Evolutionary conservation across 2,113 vertebrate genomes (phyloP).

Genomic region (Aspiorhynchus laticeps): DNA sequence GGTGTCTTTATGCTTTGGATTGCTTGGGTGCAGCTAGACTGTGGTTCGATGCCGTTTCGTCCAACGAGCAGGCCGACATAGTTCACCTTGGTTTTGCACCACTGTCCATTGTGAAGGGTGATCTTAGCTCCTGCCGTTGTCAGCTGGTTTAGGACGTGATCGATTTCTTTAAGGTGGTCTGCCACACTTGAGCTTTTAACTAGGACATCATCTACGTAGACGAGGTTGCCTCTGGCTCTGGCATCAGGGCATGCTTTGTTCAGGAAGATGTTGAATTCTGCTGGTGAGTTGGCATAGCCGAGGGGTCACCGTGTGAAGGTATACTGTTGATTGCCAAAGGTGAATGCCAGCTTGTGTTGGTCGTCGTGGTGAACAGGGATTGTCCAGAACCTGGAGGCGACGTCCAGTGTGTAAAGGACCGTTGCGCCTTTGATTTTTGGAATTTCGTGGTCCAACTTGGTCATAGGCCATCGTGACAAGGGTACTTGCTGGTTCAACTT

Average conservation of each 20-base stretch:
- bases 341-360: conserved; percentile 27
- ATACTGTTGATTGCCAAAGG: neutral
- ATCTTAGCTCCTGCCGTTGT: neutral
- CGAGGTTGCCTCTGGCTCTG: neutral
- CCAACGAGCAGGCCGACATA: neutral
- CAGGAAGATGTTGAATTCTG: conserved; percentile 8
- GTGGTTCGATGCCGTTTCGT: conserved; percentile 24
- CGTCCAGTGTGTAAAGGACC: neutral
- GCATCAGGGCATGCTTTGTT: neutral
- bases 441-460: neutral
- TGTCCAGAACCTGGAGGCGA: neutral
- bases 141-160: neutral
- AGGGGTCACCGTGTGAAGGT: neutral
- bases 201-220: conserved; percentile 17
- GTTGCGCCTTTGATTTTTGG: neutral
- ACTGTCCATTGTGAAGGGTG: no score
- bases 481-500: neutral
- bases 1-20: conserved; percentile 29
- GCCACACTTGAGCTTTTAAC: neutral
- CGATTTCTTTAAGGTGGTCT: neutral
- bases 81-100: no score
- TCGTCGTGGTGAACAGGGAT: neutral
- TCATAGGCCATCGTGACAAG: conserved; percentile 8
- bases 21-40: neutral
- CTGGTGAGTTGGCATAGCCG: neutral